Conservation (phyloP, 2,888 invertebrate species). For the Syritta pipiens region DNA sequence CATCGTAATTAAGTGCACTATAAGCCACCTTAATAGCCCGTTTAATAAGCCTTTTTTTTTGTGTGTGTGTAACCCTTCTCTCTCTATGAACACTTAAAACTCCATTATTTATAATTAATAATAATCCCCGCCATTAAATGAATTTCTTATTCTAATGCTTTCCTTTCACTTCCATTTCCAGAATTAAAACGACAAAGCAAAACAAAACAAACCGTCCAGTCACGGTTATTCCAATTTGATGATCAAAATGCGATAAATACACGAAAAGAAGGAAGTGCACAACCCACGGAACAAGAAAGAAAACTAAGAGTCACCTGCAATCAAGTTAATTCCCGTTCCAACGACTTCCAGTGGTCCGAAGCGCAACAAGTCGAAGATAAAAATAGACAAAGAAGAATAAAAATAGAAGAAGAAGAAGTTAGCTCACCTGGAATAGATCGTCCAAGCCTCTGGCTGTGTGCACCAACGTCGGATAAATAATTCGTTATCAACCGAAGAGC, state of each 20-base stretch:
- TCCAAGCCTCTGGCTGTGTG: neutral
- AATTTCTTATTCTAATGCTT: conserved; percentile 5
- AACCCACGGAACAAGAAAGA: conserved; percentile 1
- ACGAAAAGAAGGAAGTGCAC: conserved; percentile 39
- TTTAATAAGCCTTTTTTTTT: conserved; percentile 1
- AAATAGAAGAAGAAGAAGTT: conserved; percentile 52
- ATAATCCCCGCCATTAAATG: neutral
- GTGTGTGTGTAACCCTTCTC: conserved; percentile 4
- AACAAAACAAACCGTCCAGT: conserved; percentile 8
- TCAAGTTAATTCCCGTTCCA: conserved; percentile 39
- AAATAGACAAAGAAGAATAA: conserved; percentile 51
- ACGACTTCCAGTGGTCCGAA: conserved; percentile 45
- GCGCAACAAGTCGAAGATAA: conserved; percentile 44
- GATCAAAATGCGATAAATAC: conserved; percentile 45
- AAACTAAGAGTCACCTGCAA: conserved; percentile 57
- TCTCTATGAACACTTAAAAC: conserved; percentile 3
- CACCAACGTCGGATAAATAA: conserved; percentile 53
- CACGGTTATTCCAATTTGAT: conserved; percentile 24
- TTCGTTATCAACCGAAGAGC: conserved; percentile 37
- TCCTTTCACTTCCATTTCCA: conserved; percentile 28
- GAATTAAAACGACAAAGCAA: neutral
- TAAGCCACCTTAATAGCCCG: neutral
- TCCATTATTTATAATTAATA: conserved; percentile 2
- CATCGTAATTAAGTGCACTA: conserved; percentile 8
- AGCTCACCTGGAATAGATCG: conserved; percentile 56